Base-by-base conservation (phyloP, 2,113 vertebrate genomes). In the Oenanthe oenanthe region DNA sequence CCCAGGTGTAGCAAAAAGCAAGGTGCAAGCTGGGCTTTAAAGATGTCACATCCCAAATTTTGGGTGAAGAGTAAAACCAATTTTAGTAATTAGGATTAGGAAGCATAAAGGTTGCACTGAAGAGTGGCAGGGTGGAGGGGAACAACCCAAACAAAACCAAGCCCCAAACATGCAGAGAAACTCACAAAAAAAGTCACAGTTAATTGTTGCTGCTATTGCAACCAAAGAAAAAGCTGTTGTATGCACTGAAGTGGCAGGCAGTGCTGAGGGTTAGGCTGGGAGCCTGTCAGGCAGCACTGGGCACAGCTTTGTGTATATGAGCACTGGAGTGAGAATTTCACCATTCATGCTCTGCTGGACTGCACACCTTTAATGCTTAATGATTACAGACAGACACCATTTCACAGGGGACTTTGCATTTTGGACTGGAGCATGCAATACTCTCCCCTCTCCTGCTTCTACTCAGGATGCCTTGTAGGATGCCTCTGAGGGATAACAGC, bases 231-330 rank as follows among this genome's bases (percentile, higher is more conserved):
- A 72, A 56, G 43, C 20, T 13, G 29, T 4, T 29, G n/a, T 9
- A 29, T 8, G n/a, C 21, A 24, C 0, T 32, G 22, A 31, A n/a
- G 57, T 29, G 0, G 2, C 4, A 8, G 57, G 43, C 42, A 42
- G 29, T 0, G 13, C 1, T 26, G 43, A 38, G 26, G 38, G n/a
- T 1, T 51, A 47, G 70, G 88, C 88, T 58, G 62, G 2, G 10
- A 75, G 54, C 63, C 58, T 3, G 1, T 21, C 50, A n/a, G 65
- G 73, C 77, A 94, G 56, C 2, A 0, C 56, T 0, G 3, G 45
- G 6, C 61, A 45, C 51, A 74, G 17, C 45, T 65, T 29, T 4
- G 1, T 68, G 85, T 70, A 92, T 83, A 28, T 2, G 1, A 21
- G 25, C 78, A 90, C 71, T 31, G 31, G 67, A 68, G 90, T 58